Evolutionary conservation across 2,113 vertebrate genomes (phyloP), one percentile per base, ranked within the genome.

Genomic region (Henicopernis longicauda): DNA sequence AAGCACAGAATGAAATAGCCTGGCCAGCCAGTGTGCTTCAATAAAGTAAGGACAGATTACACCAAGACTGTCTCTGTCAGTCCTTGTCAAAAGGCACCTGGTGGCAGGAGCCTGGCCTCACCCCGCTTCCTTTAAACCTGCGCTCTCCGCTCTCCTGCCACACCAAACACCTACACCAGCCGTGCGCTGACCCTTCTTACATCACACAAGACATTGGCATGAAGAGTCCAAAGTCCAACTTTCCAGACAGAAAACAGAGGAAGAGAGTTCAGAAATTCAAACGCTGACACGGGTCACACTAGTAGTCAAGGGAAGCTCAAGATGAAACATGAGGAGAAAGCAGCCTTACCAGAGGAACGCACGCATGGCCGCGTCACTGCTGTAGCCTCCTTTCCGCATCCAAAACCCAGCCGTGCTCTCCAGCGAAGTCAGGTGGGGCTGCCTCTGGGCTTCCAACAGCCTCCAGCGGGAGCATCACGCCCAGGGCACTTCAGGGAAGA

Each of bases 121-220:
- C 6, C 9, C 3, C 3, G 1, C 6, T 50, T 40, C 10, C 25
- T 57, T 76, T 44, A 52, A 77, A 44, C 9, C 9, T 13, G 1
- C 2, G 1, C 14, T 34, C 29, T 79, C 16, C 29, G 50, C 62
- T 79, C 27, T 50, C 22, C 14, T 71, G 18, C 3, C 29, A 31
- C 27, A 27, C 3, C 0, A 0, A 84, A 22, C 19, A n/a, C 16
- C 29, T 13, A 12, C 29, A n/a, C 4, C 17, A 29, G 11, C 21
- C 14, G 27, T 42, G 25, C 5, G 1, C 8, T 72, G 71, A 59
- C 14, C 18, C 9, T 50, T 87, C 44, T 25, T 31, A 23, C 4
- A 6, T 34, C 21, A 47, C 0, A 0, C 13, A 54, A 26, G 31
- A 27, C 4, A 7, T 11, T 4, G 4, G 3, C 0, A 0, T 2